Evolutionary conservation across 2,888 invertebrate genomes (phyloP).

Genomic region (Hydriomena furcata): DNA sequence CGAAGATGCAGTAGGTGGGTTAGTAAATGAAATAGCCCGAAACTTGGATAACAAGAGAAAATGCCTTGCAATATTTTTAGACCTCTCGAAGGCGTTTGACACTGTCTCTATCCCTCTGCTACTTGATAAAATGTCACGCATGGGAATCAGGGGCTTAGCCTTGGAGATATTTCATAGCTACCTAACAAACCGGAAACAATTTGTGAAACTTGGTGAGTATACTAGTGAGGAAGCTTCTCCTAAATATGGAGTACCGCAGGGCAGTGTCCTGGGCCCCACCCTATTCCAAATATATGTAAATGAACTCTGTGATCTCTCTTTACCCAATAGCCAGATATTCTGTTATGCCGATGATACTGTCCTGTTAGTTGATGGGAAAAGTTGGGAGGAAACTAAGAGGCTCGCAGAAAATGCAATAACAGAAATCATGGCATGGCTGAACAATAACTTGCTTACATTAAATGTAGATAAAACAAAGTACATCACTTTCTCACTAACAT

Average conservation of each 20-base stretch:
- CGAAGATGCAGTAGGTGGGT: background rate
- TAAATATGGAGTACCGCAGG: background rate
- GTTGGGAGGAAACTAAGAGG: background rate
- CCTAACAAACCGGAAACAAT: background rate
- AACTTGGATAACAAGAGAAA: background rate
- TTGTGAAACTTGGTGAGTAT: background rate
- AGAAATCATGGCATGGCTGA: background rate
- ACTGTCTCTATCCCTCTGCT: background rate
- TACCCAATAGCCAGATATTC: background rate
- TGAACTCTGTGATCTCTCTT: background rate
- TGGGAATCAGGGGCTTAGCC: background rate
- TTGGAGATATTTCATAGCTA: background rate
- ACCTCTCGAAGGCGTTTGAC: conserved; percentile 2
- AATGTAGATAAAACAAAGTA: background rate
- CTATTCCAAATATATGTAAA: background rate
- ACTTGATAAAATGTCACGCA: background rate
- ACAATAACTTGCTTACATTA: background rate
- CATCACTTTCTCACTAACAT: background rate
- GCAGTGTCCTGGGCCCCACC: background rate
- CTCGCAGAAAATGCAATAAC: background rate
- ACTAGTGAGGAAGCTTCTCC: background rate
- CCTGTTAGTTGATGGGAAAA: background rate
- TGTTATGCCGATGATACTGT: conserved; percentile 4
- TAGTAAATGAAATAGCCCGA: background rate
- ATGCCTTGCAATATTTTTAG: background rate